Percentiles rank a stretch among this genome's conserved stretches.
Conservation (phyloP, 2,113 vertebrate species). For the Scartelaos histophorus region DNA sequence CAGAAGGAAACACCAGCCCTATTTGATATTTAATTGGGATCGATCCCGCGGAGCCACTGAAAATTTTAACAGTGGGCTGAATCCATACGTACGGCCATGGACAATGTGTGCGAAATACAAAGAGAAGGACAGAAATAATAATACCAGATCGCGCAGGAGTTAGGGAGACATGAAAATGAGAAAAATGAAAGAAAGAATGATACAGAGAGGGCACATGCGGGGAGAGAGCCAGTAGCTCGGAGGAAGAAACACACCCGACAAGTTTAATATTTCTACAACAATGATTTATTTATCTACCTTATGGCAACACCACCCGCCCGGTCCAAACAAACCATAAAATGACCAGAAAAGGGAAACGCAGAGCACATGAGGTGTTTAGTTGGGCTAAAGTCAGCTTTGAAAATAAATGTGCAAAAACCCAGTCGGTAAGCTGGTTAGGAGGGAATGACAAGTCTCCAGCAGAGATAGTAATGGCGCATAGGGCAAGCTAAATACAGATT, state of each 20-base stretch:
- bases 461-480: background rate
- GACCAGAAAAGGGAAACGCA: slow-evolving; percentile 37
- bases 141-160: slow-evolving; percentile 23
- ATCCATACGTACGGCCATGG: slow-evolving; percentile 51
- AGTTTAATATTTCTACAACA: slow-evolving; percentile 69
- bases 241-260: slow-evolving; percentile 36
- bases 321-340: slow-evolving; percentile 44
- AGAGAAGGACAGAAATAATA: slow-evolving; percentile 16
- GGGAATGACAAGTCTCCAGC: background rate
- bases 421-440: slow-evolving; percentile 3
- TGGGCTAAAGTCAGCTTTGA: slow-evolving; percentile 16
- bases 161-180: slow-evolving; percentile 11
- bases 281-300: slow-evolving; percentile 73
- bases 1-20: slow-evolving; percentile 41
- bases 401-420: slow-evolving; percentile 1
- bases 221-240: slow-evolving; percentile 19
- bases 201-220: slow-evolving; percentile 14
- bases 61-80: slow-evolving; percentile 43
- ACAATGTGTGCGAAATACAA: background rate
- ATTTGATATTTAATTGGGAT: slow-evolving; percentile 72
- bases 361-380: slow-evolving; percentile 21
- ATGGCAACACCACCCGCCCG: slow-evolving; percentile 60
- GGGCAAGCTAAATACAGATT: background rate
- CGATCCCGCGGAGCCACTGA: slow-evolving; percentile 56
- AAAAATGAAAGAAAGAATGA: slow-evolving; percentile 23